Base-by-base conservation (phyloP, 2,888 invertebrate species). In the Gastracanthus pulcherrimus region DNA sequence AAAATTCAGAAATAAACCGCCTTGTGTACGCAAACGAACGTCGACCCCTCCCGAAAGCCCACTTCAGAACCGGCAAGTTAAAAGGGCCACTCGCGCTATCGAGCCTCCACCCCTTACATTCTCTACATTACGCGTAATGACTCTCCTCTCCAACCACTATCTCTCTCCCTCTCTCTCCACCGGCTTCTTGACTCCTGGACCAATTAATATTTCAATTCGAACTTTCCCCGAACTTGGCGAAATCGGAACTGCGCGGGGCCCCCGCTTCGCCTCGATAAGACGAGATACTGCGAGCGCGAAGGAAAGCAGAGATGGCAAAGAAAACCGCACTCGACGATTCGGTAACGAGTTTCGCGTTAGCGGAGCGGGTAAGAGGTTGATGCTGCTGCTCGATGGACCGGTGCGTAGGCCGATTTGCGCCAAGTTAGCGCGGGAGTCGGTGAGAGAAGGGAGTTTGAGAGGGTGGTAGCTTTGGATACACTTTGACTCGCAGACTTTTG, bases 201-300 rank as follows among this genome's bases (percentile, higher is more conserved):
- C 88, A 90, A 89, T 89, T 89, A 89, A 89, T 89, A 89, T 89
- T 90, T 89, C 88, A 88, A 88, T 89, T 86, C 83, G 83, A 89
- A 89, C 84, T 89, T 89, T 84, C 80, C 76, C 58, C 19, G 3
- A 62, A 45, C 62, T 69, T 5, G n/a, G 62, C 23, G n/a, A n/a
- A n/a, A n/a, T n/a, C n/a, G n/a, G n/a, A n/a, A n/a, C n/a, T n/a
- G n/a, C n/a, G n/a, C n/a, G n/a, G n/a, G n/a, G n/a, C n/a, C n/a
- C n/a, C n/a, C n/a, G n/a, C n/a, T n/a, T n/a, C n/a, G 41, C 64
- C 64, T 34, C 70, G 31, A 71, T 76, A 81, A 81, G 81, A 72
- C 72, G 81, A 72, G 81, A 74, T 72, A 76, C 64, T 80, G 36
- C 41, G 45, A n/a, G 23, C 11, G 34, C n/a, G 29, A 38, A 55